Evolutionary conservation across 2,888 invertebrate genomes (phyloP), one percentile per base, ranked within the genome.

Genomic region (Automeris io): DNA sequence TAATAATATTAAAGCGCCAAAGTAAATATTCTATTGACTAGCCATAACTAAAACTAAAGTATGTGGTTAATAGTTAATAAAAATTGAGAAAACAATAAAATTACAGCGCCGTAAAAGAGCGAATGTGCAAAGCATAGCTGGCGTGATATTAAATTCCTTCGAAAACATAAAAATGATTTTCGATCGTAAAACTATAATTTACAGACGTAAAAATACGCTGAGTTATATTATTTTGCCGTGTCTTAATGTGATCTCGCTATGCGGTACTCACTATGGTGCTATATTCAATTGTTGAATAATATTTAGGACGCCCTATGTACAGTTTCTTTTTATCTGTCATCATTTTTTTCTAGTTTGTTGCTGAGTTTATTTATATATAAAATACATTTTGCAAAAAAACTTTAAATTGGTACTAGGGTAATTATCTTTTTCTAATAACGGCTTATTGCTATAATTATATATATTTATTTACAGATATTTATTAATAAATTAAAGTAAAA

Each of bases 111-210:
- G 76, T 86, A 85, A 86, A 86, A 80, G 67, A 76, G 65, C 72
- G 79, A 83, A 83, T 82, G 85, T 75, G 74, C 81, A 59, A 71
- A 75, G 78, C 81, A 75, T 81, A 72, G 81, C 82, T 70, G 74
- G 80, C 75, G 80, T 77, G 82, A 85, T 85, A 86, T 86, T 86
- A 85, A 86, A 86, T 86, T 86, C 85, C 71, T 76, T 69, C 75
- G 76, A 83, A 85, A 85, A 80, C 85, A 85, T 85, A 86, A 85
- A 86, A 85, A 85, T 85, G 80, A 86, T 86, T 87, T 85, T 83
- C 78, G 85, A 81, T 86, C 87, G 82, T 87, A 87, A 87, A 86
- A 87, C 78, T 73, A 86, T 86, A 87, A 85, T 87, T 87, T 87
- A 86, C 87, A 86, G 81, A 83, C 86, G 86, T 87, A 85, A 86